Evolutionary conservation across 2,113 vertebrate genomes (phyloP).

Genomic region (Peromyscus maniculatus): DNA sequence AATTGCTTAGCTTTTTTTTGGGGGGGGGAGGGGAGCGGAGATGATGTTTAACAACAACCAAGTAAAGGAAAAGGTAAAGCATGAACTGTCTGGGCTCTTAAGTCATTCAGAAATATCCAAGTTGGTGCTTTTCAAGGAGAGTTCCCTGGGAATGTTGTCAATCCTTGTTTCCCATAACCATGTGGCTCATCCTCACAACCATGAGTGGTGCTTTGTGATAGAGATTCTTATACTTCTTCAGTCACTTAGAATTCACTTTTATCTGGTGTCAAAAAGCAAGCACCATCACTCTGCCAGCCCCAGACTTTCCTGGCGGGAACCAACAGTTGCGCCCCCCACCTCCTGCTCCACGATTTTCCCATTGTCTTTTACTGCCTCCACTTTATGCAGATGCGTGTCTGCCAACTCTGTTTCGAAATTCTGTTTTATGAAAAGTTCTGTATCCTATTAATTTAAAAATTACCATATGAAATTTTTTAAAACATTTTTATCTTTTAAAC

Average conservation of each 20-base stretch:
- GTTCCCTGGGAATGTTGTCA: neutral
- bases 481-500: neutral
- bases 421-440: neutral
- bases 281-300: neutral
- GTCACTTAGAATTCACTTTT: neutral
- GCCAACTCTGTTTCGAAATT: neutral
- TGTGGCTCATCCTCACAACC: neutral
- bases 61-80: neutral
- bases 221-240: neutral
- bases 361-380: neutral
- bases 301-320: neutral
- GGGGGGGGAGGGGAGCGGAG: too few species aligned
- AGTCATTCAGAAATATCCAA: neutral
- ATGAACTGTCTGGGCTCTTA: neutral
- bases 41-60: neutral
- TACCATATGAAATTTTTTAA: neutral
- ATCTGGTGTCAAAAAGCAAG: neutral
- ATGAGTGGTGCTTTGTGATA: neutral
- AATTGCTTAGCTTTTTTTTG: neutral
- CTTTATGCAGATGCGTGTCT: neutral
- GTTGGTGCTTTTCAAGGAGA: neutral
- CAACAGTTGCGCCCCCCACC: neutral
- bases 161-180: neutral
- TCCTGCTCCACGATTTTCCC: neutral
- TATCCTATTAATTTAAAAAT: neutral